These are phyloP conservation scores for Ochropacha duplaris DNA, from an alignment of 2,888 invertebrate species.

Conservation along the genomic window DNA sequence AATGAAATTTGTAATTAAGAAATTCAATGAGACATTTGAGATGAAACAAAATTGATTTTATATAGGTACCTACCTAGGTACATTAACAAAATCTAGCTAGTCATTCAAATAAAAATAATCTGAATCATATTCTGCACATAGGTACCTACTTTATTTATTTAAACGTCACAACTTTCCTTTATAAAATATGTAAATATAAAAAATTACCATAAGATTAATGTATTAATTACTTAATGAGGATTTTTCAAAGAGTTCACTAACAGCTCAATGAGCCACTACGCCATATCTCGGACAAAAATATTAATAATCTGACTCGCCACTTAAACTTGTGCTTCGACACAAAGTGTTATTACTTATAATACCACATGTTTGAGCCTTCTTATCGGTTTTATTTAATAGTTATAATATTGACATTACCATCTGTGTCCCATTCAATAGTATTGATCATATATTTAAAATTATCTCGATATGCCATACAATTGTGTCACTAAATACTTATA, in stretches of 20 bases:
- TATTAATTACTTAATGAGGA: too few relatives aligned
- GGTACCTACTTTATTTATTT: too few relatives aligned
- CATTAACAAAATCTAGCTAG: too few relatives aligned
- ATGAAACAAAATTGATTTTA: too few relatives aligned
- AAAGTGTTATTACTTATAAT: slow-evolving; percentile 3
- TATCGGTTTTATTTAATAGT: slow-evolving; percentile 1
- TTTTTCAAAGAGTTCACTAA: neutral
- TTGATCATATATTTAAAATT: slow-evolving; percentile 1
- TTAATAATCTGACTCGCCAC: slow-evolving; percentile 3
- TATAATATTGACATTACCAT: neutral
- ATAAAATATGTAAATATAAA: too few relatives aligned
- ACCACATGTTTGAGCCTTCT: neutral
- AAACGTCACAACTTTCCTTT: too few relatives aligned
- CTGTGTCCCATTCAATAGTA: neutral
- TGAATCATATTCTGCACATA: too few relatives aligned
- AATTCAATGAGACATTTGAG: too few relatives aligned
- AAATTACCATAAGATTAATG: too few relatives aligned
- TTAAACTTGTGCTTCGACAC: neutral
- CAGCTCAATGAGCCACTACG: neutral
- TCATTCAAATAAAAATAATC: too few relatives aligned
- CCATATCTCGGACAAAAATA: neutral
- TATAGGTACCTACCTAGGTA: too few relatives aligned
- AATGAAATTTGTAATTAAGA: too few relatives aligned
- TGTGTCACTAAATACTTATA: neutral
- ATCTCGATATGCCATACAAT: neutral